These are phyloP conservation scores for Macquaria ambigua DNA, from an alignment of 2,113 vertebrate genomes.

Conservation along the genomic window DNA sequence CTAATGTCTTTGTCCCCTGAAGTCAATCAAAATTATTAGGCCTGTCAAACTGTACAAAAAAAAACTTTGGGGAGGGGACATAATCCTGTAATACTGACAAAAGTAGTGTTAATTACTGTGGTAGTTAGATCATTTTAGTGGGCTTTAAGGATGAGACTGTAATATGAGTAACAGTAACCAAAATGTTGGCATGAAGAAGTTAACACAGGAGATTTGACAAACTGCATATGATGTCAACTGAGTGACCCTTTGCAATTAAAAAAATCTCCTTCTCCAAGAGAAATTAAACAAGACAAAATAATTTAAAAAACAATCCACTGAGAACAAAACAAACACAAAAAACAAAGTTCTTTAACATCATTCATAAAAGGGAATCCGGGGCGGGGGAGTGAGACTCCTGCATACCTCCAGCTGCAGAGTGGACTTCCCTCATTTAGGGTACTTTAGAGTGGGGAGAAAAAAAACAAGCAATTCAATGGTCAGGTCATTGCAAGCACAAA, in stretches of 20 bases:
- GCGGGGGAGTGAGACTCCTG: slow-evolving; percentile 73
- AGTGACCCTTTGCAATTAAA: slow-evolving; percentile 33
- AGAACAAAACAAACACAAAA: slow-evolving; percentile 60
- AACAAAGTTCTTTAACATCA: slow-evolving; percentile 56
- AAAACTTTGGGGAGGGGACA: background rate
- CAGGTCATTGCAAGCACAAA: slow-evolving; percentile 61
- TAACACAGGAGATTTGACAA: slow-evolving; percentile 19
- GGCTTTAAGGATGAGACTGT: slow-evolving; percentile 1
- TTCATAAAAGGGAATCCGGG: slow-evolving; percentile 64
- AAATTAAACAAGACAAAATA: slow-evolving; percentile 51
- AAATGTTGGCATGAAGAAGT: slow-evolving; percentile 16
- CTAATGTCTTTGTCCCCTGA: background rate
- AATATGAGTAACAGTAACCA: slow-evolving; percentile 2
- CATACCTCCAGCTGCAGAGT: slow-evolving; percentile 85
- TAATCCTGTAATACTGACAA: slow-evolving; percentile 4
- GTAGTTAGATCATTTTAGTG: background rate
- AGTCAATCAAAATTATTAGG: slow-evolving; percentile 7
- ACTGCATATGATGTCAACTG: slow-evolving; percentile 20
- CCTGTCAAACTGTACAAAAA: background rate
- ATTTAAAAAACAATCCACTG: slow-evolving; percentile 42
- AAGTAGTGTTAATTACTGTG: slow-evolving; percentile 5
- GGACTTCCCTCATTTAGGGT: slow-evolving; percentile 87
- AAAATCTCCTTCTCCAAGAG: slow-evolving; percentile 16
- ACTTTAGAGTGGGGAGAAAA: slow-evolving; percentile 84
- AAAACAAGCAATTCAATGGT: slow-evolving; percentile 80